These are phyloP conservation scores for Hyles vespertilio DNA, from an alignment of 1,140 invertebrate species.

Conservation along the genomic window DNA sequence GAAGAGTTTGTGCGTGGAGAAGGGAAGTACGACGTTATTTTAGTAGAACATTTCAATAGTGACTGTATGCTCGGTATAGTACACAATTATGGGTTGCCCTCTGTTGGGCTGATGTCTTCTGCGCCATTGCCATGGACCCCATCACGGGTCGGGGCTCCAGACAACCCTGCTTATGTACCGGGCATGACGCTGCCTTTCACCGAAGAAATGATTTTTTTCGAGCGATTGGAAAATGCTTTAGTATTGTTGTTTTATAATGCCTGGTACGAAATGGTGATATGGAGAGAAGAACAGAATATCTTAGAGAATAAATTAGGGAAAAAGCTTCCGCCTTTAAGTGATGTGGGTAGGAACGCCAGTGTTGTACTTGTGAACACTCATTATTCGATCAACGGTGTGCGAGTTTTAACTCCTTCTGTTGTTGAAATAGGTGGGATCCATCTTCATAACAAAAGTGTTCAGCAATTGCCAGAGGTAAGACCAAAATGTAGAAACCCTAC, in stretches of 20 bases:
- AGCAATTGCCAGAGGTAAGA: slow-evolving; percentile 29
- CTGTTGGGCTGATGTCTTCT: slow-evolving; percentile 76
- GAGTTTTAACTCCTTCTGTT: slow-evolving; percentile 25
- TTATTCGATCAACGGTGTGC: slow-evolving; percentile 27
- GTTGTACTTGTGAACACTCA: slow-evolving; percentile 35
- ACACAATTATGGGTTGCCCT: slow-evolving; percentile 77
- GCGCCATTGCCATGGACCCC: slow-evolving; percentile 75
- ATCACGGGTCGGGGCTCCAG: slow-evolving; percentile 69
- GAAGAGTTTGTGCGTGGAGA: slow-evolving; percentile 57
- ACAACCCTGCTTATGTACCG: slow-evolving; percentile 76
- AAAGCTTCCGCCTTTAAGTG: slow-evolving; percentile 19
- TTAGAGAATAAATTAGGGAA: slow-evolving; percentile 26
- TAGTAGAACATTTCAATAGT: slow-evolving; percentile 80
- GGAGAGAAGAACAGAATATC: slow-evolving; percentile 31
- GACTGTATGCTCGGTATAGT: slow-evolving; percentile 80
- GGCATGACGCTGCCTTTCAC: slow-evolving; percentile 36
- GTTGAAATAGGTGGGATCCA: slow-evolving; percentile 43
- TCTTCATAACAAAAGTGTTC: slow-evolving; percentile 26
- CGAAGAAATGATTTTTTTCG: slow-evolving; percentile 54
- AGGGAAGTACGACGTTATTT: slow-evolving; percentile 79
- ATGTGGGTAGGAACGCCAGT: slow-evolving; percentile 31
- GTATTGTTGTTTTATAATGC: slow-evolving; percentile 47
- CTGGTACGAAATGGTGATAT: slow-evolving; percentile 28
- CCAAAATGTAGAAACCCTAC: neutral
- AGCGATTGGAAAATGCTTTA: slow-evolving; percentile 73